phyloP scores from a whole-genome alignment of 2,888 invertebrate genomes.

The Pseudococcus longispinus region DNA sequence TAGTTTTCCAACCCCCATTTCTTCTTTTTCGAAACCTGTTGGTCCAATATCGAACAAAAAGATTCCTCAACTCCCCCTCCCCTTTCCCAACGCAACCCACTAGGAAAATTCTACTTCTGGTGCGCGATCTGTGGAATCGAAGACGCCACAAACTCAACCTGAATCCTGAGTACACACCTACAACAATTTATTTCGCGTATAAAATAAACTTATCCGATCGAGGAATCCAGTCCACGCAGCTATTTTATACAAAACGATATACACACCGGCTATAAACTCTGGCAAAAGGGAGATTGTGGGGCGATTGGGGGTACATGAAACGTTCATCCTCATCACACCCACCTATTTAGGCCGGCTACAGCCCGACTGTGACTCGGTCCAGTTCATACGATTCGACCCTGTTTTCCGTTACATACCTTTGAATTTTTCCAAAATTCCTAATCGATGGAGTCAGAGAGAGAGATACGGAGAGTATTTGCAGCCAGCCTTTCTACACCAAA shows the following conservation, averaged over 20 bases:
- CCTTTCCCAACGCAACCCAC: too few relatives aligned
- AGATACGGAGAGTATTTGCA: not conserved
- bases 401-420: slow-evolving; percentile 6
- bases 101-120: too few relatives aligned
- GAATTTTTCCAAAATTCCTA: slow-evolving; percentile 34
- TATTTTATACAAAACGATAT: not conserved
- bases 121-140: too few relatives aligned
- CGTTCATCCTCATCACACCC: not conserved
- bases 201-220: too few relatives aligned
- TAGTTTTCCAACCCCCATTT: too few relatives aligned
- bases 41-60: too few relatives aligned
- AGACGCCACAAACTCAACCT: too few relatives aligned
- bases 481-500: not conserved
- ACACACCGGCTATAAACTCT: not conserved
- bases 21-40: too few relatives aligned
- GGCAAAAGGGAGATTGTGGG: not conserved
- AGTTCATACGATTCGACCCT: not conserved
- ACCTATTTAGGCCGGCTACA: not conserved
- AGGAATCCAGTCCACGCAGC: not conserved
- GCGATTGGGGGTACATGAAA: not conserved
- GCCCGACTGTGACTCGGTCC: not conserved
- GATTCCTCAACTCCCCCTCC: too few relatives aligned
- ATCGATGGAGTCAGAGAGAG: slow-evolving; percentile 12
- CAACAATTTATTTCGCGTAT: too few relatives aligned
- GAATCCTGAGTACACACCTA: too few relatives aligned